phyloP scores from a whole-genome alignment of 2,113 vertebrate species.

The Odontophorus gujanensis region DNA sequence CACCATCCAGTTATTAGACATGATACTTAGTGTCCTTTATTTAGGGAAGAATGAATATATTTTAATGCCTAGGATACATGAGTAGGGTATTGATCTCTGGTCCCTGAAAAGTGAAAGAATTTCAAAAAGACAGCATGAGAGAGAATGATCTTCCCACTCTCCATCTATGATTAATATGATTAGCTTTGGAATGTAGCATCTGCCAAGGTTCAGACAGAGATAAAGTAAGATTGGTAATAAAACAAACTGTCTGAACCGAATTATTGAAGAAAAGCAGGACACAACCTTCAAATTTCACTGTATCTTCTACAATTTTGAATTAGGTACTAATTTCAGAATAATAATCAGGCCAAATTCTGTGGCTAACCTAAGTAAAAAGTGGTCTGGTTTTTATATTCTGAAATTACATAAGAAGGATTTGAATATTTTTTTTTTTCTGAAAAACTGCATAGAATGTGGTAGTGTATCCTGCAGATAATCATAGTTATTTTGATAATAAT shows the following conservation, averaged over 20 bases:
- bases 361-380: background rate
- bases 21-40: background rate
- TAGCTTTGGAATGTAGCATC: background rate
- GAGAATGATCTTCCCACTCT: background rate
- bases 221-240: background rate
- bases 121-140: background rate
- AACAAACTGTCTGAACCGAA: background rate
- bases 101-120: background rate
- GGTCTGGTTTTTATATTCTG: background rate
- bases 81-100: background rate
- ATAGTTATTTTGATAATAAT: background rate
- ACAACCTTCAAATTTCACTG: fast-evolving
- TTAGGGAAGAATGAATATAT: background rate
- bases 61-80: background rate
- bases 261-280: background rate
- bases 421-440: background rate
- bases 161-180: background rate
- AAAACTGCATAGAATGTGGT: background rate
- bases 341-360: background rate
- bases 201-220: background rate
- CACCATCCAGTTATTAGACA: background rate
- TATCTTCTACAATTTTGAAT: background rate
- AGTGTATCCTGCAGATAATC: background rate
- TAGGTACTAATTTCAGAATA: background rate
- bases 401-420: background rate